These are phyloP conservation scores for Glaucopsyche alexis DNA, from an alignment of 2,888 invertebrate species.

Conservation along the genomic window DNA sequence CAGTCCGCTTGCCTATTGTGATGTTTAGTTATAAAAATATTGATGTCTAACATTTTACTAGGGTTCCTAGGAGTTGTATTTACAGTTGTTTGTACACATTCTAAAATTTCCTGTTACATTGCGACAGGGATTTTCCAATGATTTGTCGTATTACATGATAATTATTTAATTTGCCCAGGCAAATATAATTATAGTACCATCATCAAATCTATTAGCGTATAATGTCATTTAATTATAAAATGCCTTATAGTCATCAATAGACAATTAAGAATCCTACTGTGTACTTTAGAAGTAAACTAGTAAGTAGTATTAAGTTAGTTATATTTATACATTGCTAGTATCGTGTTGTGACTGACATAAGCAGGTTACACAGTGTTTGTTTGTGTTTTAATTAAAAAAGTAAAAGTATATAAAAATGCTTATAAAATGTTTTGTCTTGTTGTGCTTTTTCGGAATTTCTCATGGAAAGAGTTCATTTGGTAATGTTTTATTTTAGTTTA, in stretches of 20 bases:
- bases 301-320: background rate
- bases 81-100: no score
- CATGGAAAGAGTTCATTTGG: background rate
- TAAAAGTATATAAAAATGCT: background rate
- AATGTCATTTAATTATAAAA: conserved; percentile 47
- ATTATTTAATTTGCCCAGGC: background rate
- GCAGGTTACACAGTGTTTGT: background rate
- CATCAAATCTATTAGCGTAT: conserved; percentile 47
- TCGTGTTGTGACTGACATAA: background rate
- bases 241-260: background rate
- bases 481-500: background rate
- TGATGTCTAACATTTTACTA: no score
- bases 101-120: conserved; percentile 1
- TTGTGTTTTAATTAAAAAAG: background rate
- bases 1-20: no score
- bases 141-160: background rate
- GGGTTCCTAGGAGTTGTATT: no score
- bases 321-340: background rate
- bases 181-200: background rate
- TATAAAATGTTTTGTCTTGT: background rate
- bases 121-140: conserved; percentile 3
- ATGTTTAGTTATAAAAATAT: no score
- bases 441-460: background rate
- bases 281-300: background rate
- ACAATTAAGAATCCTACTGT: background rate